phyloP scores from a whole-genome alignment of 2,113 vertebrate genomes.

The Anseranas semipalmata region DNA sequence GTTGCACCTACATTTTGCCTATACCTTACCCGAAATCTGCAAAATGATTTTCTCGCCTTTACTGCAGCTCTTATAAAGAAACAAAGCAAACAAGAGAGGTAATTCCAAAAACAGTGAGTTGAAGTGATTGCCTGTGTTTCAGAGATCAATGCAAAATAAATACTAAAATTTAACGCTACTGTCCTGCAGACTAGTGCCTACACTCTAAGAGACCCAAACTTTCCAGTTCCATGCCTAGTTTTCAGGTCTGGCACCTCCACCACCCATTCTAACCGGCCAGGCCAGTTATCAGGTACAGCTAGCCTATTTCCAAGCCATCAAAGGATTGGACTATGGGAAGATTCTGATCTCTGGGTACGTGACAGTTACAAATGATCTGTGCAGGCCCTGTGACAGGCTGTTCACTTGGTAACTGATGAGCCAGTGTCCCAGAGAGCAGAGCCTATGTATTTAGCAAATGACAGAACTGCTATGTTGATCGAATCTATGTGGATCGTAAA shows the following conservation, averaged over 20 bases:
- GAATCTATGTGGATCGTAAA: conserved; percentile 68
- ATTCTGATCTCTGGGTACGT: conserved; percentile 67
- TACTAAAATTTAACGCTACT: background rate
- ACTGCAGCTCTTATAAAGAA: background rate
- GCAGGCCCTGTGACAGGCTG: conserved; percentile 67
- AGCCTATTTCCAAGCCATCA: conserved; percentile 23
- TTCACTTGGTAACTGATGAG: conserved; percentile 76
- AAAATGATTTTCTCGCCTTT: background rate
- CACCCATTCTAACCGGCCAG: background rate
- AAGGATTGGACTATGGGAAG: conserved; percentile 25
- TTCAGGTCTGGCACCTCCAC: background rate
- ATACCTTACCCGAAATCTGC: background rate
- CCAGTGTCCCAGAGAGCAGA: conserved; percentile 59
- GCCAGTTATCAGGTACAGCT: background rate
- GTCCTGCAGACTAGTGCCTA: background rate
- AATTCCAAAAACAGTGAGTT: background rate
- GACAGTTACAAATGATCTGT: conserved; percentile 76
- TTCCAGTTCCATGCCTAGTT: fast-evolving
- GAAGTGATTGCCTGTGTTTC: background rate
- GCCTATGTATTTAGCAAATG: conserved; percentile 75
- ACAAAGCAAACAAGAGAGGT: background rate
- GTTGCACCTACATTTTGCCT: background rate
- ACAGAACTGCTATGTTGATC: conserved; percentile 67
- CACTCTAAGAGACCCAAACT: background rate
- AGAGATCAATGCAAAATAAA: background rate